Conservation (phyloP, 2,113 vertebrate species). For the Paradoxurus hermaphroditus region DNA sequence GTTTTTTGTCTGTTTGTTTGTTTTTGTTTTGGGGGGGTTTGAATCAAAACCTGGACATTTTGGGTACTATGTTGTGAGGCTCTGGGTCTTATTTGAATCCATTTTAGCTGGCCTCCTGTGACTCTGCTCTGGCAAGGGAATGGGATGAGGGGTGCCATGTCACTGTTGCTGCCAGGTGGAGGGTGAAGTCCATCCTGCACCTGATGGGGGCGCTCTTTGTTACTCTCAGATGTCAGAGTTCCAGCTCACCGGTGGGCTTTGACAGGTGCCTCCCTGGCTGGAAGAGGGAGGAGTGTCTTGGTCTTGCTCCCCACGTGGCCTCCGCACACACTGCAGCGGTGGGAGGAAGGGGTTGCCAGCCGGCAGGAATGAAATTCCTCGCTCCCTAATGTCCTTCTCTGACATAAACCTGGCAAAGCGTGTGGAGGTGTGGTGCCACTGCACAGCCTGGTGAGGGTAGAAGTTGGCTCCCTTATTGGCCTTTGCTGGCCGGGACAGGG, state of each 20-base stretch:
- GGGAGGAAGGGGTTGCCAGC: not conserved
- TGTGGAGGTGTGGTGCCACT: no score
- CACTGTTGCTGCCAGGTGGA: not conserved
- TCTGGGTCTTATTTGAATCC: not conserved
- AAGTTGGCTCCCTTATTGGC: no score
- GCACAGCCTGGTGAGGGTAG: not conserved
- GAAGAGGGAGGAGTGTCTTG: not conserved
- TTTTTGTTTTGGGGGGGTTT: not conserved
- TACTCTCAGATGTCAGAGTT: fast-evolving
- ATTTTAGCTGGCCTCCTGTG: not conserved
- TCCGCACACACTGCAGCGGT: not conserved
- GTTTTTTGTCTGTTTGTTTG: not conserved
- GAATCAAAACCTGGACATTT: not conserved
- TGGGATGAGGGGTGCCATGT: not conserved
- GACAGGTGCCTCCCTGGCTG: not conserved
- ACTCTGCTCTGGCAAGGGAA: no score
- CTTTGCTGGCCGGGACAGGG: not conserved
- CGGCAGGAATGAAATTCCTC: not conserved
- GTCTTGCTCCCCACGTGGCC: not conserved
- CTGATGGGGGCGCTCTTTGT: no score
- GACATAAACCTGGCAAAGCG: not conserved
- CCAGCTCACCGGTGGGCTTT: not conserved
- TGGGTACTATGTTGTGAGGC: not conserved
- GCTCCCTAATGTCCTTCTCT: not conserved
- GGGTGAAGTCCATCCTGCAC: not conserved